Conservation (phyloP, 2,113 vertebrate species). For the Cyrtonyx montezumae region DNA sequence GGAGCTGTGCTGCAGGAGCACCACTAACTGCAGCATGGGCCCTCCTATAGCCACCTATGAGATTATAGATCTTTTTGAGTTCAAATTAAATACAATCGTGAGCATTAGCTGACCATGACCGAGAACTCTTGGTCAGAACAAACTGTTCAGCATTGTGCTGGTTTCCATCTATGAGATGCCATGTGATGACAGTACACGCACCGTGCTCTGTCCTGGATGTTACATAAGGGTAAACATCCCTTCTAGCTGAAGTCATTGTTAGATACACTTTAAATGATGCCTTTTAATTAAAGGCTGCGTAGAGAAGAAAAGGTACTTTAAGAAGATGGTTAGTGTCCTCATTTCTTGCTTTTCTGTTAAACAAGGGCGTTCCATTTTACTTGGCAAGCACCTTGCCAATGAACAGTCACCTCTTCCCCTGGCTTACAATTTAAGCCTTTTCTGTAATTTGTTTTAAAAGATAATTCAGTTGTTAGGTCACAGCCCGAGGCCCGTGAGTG, state of each 20-base stretch:
- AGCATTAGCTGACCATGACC: background rate
- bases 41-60: background rate
- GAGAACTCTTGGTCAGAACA: background rate
- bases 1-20: rapidly evolving
- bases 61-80: background rate
- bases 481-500: background rate
- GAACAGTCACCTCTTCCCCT: background rate
- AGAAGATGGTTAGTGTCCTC: background rate
- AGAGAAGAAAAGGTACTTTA: background rate
- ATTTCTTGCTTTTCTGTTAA: background rate
- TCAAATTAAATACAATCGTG: background rate
- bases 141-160: background rate
- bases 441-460: background rate
- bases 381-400: background rate
- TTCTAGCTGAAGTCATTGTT: background rate
- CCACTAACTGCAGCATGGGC: background rate
- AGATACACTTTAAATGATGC: background rate
- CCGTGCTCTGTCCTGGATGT: background rate
- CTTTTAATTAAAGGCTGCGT: background rate
- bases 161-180: background rate
- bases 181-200: background rate
- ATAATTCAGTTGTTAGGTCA: background rate
- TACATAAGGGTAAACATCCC: background rate
- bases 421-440: background rate
- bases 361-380: background rate